phyloP scores from a whole-genome alignment of 2,888 invertebrate species.

The Platerodrilus igneus region DNA sequence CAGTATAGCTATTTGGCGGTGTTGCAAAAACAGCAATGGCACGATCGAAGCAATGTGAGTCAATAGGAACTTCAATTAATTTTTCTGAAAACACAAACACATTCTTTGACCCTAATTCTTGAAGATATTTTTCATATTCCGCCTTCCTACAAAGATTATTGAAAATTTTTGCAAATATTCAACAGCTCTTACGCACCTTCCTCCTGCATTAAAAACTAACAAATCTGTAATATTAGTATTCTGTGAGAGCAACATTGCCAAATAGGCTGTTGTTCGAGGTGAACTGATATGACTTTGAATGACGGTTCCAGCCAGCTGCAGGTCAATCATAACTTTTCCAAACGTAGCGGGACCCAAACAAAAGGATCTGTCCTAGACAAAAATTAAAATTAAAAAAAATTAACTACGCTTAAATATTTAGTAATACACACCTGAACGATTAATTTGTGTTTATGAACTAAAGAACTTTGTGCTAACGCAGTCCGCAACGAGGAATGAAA shows the following conservation, averaged over 20 bases:
- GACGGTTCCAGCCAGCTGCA: constrained; percentile 66
- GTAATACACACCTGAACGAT: constrained; percentile 53
- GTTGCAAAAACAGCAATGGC: constrained; percentile 66
- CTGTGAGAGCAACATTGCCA: constrained; percentile 62
- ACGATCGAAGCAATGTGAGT: constrained; percentile 54
- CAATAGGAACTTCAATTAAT: constrained; percentile 50
- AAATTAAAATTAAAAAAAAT: constrained; percentile 7
- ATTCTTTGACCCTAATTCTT: constrained; percentile 62
- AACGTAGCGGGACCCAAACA: constrained; percentile 76
- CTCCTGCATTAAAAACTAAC: constrained; percentile 59
- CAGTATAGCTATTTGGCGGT: constrained; percentile 78
- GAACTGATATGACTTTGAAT: constrained; percentile 76
- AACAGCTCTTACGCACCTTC: constrained; percentile 36
- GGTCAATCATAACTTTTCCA: constrained; percentile 61
- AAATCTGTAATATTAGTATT: constrained; percentile 57
- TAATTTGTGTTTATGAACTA: constrained; percentile 54
- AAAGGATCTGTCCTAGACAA: constrained; percentile 67
- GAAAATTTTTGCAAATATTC: neutral
- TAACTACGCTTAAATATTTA: constrained; percentile 1
- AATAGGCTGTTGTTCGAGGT: constrained; percentile 72
- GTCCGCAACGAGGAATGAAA: constrained; percentile 55
- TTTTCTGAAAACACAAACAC: constrained; percentile 50
- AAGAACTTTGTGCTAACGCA: constrained; percentile 52
- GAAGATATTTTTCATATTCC: constrained; percentile 67
- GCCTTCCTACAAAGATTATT: constrained; percentile 53